Base-by-base conservation (phyloP, 2,113 vertebrate species). In the Chionomys nivalis region DNA sequence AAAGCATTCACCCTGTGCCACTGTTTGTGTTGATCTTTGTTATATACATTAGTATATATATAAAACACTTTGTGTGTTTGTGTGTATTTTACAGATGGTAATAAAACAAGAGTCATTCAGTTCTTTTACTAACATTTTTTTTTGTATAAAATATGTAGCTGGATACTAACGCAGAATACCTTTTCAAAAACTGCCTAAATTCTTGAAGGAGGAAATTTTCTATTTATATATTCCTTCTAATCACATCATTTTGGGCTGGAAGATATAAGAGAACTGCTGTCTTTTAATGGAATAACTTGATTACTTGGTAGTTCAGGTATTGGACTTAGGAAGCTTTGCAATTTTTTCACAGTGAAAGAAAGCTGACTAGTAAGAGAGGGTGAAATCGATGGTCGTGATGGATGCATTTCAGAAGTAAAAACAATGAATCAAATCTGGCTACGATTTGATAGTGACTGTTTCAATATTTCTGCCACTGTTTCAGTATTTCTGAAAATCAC, bases 401-500 rank as follows among this genome's bases (percentile, higher is more conserved):
- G 39, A 66, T 81, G 66, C 36, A 65, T 92, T 90, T 89, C 75
- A 78, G 21, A 94, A 81, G 28, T 89, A 89, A 93, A 96, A 92
- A 79, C 55, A 92, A 21, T 93, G 42, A 93, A 10, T 87, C 58
- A 75, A 90, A 78, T 91, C 47, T 17, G 78, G 65, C 33, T 44
- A 39, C 9, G 3, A 65, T 90, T 93, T 68, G 33, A 70, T 47
- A 83, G 36, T 75, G 55, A 52, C 36, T 4, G 36, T 33, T 55
- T 96, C 81, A 85, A 55, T 89, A 93, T 94, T 85, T 47, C 73
- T 28, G 49, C 96, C 77, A 73, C 55, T 86, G 93, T 94, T 87
- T 55, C 73, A 49, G 66, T 95, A 28, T 3, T 81, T n/a, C 90
- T 91, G 81, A 83, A 96, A 94, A 96, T 77, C 70, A 95, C 2